Base-by-base conservation (phyloP, 2,113 vertebrate genomes). In the Anoura caudifer region DNA sequence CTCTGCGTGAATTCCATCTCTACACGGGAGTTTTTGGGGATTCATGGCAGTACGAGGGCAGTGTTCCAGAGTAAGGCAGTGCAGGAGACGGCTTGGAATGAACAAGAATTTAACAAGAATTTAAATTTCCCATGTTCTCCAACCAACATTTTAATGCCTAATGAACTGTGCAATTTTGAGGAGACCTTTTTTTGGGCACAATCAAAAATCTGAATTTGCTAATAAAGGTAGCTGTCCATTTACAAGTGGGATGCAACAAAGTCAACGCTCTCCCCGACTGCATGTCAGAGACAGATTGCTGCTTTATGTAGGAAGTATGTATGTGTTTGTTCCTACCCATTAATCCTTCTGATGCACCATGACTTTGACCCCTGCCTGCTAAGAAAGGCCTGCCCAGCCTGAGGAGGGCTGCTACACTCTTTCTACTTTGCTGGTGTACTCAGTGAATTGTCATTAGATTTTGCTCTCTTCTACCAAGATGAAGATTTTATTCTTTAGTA, bases 21-120 rank as follows among this genome's bases (percentile, higher is more conserved):
- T 73, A 59, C 10, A 77, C 43, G 87, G 85, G 79, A 69, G 13
- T 26, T 67, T 73, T 73, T 61, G 36, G 41, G 52, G 95, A 88
- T 77, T 33, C n/a, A 69, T 56, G 31, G 70, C 54, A 41, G 17
- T 43, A 41, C 3, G 6, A 90, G 28, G 31, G 16, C 36, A 54
- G 16, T 4, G 0, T 89, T 89, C 79, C 22, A 93, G 72, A 84
- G 65, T 16, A 92, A 43, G 67, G 47, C n/a, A 63, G 26, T 43
- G 9, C 6, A 56, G 43, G 33, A 56, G 59, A 88, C 26, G 75
- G 15, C 16, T 41, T 45, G 50, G 94, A 80, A 87, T 65, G 3
- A 86, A 92, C 63, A n/a, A n/a, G n/a, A n/a, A n/a, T n/a, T 93
- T 80, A 91, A 79, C 13, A 77, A 88, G 45, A 82, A 70, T 33